These are phyloP conservation scores for Arenicola marina DNA, from an alignment of 2,888 invertebrate genomes.

Conservation along the genomic window DNA sequence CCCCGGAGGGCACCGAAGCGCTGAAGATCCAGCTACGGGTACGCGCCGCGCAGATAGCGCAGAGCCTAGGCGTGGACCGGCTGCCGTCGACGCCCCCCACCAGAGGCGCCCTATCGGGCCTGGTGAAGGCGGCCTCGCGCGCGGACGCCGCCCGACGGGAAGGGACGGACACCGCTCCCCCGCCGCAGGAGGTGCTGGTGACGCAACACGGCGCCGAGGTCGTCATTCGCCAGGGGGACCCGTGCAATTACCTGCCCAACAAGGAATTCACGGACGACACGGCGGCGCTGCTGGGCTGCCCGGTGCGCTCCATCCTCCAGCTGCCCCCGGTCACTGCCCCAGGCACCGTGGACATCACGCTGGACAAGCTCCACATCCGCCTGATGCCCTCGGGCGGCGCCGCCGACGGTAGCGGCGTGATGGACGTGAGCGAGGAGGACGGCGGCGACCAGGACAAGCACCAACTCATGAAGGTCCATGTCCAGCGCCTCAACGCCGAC, in stretches of 20 bases:
- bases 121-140: background rate
- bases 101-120: background rate
- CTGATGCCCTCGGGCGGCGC: background rate
- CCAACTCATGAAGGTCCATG: background rate
- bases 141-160: background rate
- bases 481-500: background rate
- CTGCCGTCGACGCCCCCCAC: background rate
- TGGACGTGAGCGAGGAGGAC: background rate
- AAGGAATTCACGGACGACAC: background rate
- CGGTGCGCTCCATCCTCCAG: background rate
- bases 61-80: conserved; percentile 14
- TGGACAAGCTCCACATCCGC: background rate
- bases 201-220: background rate
- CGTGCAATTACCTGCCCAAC: background rate
- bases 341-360: background rate
- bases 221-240: background rate
- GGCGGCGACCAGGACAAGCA: background rate
- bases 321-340: background rate
- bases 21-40: conserved; percentile 17
- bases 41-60: conserved; percentile 22
- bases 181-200: background rate
- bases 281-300: background rate
- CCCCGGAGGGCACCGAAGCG: conserved; percentile 16
- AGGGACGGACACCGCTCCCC: background rate
- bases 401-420: background rate